Evolutionary conservation across 2,888 invertebrate genomes (phyloP), one percentile per base, ranked within the genome.

Genomic region (Drosophila formosana): DNA sequence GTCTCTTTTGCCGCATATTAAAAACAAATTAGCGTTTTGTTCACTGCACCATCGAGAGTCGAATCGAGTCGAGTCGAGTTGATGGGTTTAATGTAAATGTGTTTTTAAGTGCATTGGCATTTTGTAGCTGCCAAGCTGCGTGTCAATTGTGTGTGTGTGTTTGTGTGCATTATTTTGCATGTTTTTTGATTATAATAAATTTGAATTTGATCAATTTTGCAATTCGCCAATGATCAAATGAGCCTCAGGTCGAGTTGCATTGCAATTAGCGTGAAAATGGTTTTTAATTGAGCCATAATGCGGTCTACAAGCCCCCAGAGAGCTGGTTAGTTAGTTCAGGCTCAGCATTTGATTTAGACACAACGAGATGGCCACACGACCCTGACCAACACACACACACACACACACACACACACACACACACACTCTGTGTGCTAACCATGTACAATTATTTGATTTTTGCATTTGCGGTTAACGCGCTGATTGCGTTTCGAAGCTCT

Each of bases 261-360:
- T 66, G 66, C 80, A 75, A 80, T 80, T 79, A 83, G 78, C 72
- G 70, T 72, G 53, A 80, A 88, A 87, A 81, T 84, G 78, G 78
- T 76, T 86, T 88, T 82, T 88, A 89, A 88, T 88, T 88, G 89
- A 88, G 72, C 86, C 81, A 80, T 80, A 80, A 79, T 86, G 78
- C 65, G 80, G 80, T 75, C 72, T 30, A 37, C 34, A 45, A 52
- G 60, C 80, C 75, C 75, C 78, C 66, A 72, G 65, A 70, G 57
- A 63, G 49, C n/a, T 34, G 72, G 77, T 80, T 75, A 75, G 72
- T 78, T 77, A 67, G 51, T 41, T 23, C 18, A 18, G 11, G 39
- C 41, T n/a, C 43, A 23, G 41, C 41, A 23, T 53, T 66, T 56
- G 47, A 45, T 41, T 52, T 52, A 26, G 45, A 4, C 4, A 52